phyloP scores from a whole-genome alignment of 2,113 vertebrate genomes.

The Acrocephalus arundinaceus region DNA sequence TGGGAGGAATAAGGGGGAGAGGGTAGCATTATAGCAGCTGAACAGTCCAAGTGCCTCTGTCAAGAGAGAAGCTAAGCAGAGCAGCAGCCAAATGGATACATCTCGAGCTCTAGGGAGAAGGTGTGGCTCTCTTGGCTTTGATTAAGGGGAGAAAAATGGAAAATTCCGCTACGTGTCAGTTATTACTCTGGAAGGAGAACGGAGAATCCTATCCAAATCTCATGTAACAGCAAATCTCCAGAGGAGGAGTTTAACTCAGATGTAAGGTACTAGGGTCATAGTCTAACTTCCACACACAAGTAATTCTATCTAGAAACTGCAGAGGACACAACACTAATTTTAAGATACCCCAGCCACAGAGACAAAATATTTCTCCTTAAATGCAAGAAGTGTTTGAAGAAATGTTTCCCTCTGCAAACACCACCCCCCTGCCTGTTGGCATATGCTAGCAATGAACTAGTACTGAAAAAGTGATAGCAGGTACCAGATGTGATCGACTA shows the following conservation, averaged over 20 bases:
- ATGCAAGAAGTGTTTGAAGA: neutral
- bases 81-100: neutral
- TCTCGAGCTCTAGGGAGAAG: neutral
- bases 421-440: neutral
- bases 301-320: neutral
- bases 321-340: neutral
- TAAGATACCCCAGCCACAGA: neutral
- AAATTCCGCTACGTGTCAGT: constrained; percentile 30
- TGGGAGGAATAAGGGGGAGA: neutral
- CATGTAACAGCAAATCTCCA: constrained; percentile 1
- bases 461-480: neutral
- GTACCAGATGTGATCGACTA: neutral
- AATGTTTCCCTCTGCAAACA: neutral
- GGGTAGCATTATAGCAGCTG: neutral
- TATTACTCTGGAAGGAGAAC: constrained; percentile 14
- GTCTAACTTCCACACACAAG: neutral
- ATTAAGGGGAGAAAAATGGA: neutral
- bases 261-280: neutral
- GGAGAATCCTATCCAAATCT: constrained; percentile 21
- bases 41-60: neutral
- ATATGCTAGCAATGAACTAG: neutral
- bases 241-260: constrained; percentile 21
- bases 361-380: constrained; percentile 14
- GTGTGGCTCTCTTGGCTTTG: neutral
- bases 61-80: neutral